A percentile compares a stretch with the other conserved stretches of the same genome.
Evolutionary conservation across 2,113 vertebrate species (phyloP).

Genomic region (Dasyurus viverrinus): DNA sequence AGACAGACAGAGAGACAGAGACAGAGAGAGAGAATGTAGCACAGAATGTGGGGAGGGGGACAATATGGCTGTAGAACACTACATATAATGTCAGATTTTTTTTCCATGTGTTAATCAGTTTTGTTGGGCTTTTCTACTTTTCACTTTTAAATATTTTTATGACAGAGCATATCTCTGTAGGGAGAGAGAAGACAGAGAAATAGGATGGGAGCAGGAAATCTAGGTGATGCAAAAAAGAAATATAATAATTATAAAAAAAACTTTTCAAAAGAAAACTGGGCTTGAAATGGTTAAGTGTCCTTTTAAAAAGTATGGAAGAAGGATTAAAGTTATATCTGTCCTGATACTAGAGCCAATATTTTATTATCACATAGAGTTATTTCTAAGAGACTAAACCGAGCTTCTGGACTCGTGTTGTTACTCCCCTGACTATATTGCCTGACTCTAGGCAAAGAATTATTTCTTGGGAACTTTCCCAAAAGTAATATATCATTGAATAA

Average conservation of each 20-base stretch:
- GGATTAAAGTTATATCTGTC: neutral
- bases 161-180: neutral
- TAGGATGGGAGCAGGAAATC: neutral
- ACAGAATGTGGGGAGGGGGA: neutral
- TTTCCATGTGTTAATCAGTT: neutral
- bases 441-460: neutral
- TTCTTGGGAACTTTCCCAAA: neutral
- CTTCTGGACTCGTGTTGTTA: neutral
- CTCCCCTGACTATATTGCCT: neutral
- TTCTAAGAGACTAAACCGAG: neutral
- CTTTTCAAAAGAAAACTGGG: neutral
- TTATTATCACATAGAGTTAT: neutral
- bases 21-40: no score
- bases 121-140: neutral
- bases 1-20: no score
- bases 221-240: neutral
- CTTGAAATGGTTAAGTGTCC: neutral
- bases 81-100: neutral
- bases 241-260: neutral
- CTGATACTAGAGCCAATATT: neutral
- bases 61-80: neutral
- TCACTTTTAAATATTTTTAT: neutral
- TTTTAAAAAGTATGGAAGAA: neutral
- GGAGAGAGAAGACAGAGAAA: neutral
- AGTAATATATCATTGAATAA: neutral